These are phyloP conservation scores for Holcopasites calliopsidis DNA, from an alignment of 1,140 invertebrate species.

Conservation along the genomic window DNA sequence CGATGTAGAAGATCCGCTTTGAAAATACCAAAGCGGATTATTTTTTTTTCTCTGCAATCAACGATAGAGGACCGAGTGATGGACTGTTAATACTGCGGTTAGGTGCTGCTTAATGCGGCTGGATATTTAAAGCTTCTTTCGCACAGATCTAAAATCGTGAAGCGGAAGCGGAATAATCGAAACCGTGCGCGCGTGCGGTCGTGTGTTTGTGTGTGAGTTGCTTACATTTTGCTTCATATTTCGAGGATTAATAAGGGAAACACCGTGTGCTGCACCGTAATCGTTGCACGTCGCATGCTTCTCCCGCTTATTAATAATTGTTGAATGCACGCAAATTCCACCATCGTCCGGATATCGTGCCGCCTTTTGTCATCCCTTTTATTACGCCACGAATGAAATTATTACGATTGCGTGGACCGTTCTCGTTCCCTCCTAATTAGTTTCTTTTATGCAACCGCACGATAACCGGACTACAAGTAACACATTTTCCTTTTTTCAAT, in stretches of 20 bases:
- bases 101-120: slow-evolving; percentile 8
- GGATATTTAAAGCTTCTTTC: slow-evolving; percentile 18
- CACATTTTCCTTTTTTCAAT: neutral
- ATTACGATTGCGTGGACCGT: slow-evolving; percentile 5
- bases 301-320: slow-evolving; percentile 36
- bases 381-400: slow-evolving; percentile 9
- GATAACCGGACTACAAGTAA: neutral
- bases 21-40: no score
- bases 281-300: slow-evolving; percentile 23
- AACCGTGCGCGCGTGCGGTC: neutral
- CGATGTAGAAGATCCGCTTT: neutral
- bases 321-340: slow-evolving; percentile 1
- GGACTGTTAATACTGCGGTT: neutral
- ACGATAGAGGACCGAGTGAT: no score
- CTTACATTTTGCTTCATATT: neutral
- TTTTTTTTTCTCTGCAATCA: no score
- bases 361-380: neutral
- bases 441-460: neutral
- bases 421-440: slow-evolving; percentile 26
- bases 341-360: neutral
- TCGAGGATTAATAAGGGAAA: slow-evolving; percentile 18
- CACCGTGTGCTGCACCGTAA: neutral
- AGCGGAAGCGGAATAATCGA: neutral
- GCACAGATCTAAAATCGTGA: no score
- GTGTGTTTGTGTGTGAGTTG: neutral